A percentile compares a stretch with the other conserved stretches of the same genome.
Conservation (phyloP, 2,888 invertebrate species). For the Perithous albicinctus region DNA sequence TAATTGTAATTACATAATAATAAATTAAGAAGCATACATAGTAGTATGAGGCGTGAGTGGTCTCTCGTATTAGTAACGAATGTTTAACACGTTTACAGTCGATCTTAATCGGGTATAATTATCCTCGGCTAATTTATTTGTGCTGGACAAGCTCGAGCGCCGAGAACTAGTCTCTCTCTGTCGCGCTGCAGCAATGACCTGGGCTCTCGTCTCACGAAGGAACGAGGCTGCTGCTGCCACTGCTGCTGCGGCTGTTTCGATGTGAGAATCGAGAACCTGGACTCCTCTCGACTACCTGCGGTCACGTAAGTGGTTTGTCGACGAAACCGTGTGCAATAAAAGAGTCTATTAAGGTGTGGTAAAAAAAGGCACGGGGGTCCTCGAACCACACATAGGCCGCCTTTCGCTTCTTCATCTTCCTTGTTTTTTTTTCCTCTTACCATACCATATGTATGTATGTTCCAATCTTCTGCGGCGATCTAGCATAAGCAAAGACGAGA, state of each 20-base stretch:
- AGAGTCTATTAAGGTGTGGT: conserved; percentile 74
- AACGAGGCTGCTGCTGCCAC: conserved; percentile 38
- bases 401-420: conserved; percentile 50
- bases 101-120: conserved; percentile 66
- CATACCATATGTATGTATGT: conserved; percentile 29
- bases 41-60: neutral
- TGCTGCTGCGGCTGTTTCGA: conserved; percentile 53
- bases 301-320: conserved; percentile 75
- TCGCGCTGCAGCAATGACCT: conserved; percentile 7
- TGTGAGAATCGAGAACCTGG: conserved; percentile 67
- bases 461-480: conserved; percentile 63
- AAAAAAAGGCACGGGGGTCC: conserved; percentile 62
- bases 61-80: conserved; percentile 26
- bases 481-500: conserved; percentile 56
- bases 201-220: conserved; percentile 28
- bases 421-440: neutral
- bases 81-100: conserved; percentile 60
- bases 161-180: conserved; percentile 32
- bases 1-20: conserved; percentile 8
- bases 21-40: neutral
- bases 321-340: conserved; percentile 75
- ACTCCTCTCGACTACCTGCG: conserved; percentile 75
- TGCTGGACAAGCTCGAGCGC: conserved; percentile 44
- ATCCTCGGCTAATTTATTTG: conserved; percentile 66
- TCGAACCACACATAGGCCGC: conserved; percentile 65